A percentile compares a stretch with the other conserved stretches of the same genome.
Conservation (phyloP, 2,888 invertebrate species). For the Enchytraeus crypticus region DNA sequence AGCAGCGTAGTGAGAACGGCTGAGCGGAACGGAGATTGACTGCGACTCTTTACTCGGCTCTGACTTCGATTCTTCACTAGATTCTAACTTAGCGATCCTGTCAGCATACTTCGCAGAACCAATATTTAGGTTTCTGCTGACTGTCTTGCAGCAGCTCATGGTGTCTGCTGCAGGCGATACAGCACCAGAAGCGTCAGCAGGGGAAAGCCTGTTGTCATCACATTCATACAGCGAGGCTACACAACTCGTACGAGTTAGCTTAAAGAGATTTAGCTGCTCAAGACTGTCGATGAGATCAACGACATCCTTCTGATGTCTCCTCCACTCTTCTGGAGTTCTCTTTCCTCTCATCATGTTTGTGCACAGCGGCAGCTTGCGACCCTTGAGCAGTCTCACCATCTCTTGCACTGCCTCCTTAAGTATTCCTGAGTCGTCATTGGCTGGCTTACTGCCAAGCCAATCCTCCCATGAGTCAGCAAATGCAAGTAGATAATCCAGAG, state of each 20-base stretch:
- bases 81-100: neutral
- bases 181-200: neutral
- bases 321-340: neutral
- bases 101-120: no score
- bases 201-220: neutral
- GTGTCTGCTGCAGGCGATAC: neutral
- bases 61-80: neutral
- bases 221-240: neutral
- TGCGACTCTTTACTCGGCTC: no score
- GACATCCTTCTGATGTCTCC: neutral
- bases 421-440: neutral
- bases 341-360: neutral
- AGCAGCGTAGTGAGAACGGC: neutral
- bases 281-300: neutral
- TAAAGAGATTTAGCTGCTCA: neutral
- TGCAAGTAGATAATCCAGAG: no score
- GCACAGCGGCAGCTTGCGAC: neutral
- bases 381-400: neutral
- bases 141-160: neutral
- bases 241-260: neutral
- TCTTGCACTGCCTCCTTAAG: neutral
- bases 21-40: neutral
- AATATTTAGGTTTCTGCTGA: neutral
- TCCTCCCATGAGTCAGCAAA: constrained; percentile 7
- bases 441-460: neutral